Evolutionary conservation across 2,888 invertebrate species (phyloP).

Genomic region (Drosophila percnosoma): DNA sequence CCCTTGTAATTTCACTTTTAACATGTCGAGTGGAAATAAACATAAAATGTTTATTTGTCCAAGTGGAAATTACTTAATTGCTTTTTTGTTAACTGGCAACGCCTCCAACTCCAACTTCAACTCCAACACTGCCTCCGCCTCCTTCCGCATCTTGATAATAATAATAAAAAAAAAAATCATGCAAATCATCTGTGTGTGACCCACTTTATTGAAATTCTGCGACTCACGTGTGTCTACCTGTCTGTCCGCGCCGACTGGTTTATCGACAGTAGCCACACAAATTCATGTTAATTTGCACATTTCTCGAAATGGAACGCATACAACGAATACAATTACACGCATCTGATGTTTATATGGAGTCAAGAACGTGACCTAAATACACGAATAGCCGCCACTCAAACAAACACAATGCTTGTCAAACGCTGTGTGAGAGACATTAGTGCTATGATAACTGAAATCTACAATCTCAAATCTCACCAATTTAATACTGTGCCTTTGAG

Average conservation of each 20-base stretch:
- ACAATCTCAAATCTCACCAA: conserved; percentile 30
- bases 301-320: conserved; percentile 51
- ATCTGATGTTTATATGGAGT: conserved; percentile 31
- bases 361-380: conserved; percentile 78
- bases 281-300: conserved; percentile 80
- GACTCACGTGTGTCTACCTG: conserved; percentile 37
- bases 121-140: background rate
- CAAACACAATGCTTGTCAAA: conserved; percentile 28
- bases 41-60: conserved; percentile 58
- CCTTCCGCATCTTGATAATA: background rate
- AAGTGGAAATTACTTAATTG: conserved; percentile 77
- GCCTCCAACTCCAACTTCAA: conserved; percentile 9
- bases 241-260: conserved; percentile 31
- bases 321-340: conserved; percentile 60
- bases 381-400: conserved; percentile 57
- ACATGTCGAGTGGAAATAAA: conserved; percentile 59
- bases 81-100: conserved; percentile 31
- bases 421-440: conserved; percentile 28
- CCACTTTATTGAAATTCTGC: conserved; percentile 59
- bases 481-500: conserved; percentile 19
- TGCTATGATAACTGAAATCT: conserved; percentile 32
- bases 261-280: conserved; percentile 63
- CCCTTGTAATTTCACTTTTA: conserved; percentile 77
- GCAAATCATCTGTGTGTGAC: conserved; percentile 73
- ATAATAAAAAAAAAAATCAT: conserved; percentile 46